Percentiles rank a stretch among this genome's conserved stretches.
These are phyloP conservation scores for Malacoctenus gilli DNA, from an alignment of 2,797 vertebrate species.

Conservation along the genomic window DNA sequence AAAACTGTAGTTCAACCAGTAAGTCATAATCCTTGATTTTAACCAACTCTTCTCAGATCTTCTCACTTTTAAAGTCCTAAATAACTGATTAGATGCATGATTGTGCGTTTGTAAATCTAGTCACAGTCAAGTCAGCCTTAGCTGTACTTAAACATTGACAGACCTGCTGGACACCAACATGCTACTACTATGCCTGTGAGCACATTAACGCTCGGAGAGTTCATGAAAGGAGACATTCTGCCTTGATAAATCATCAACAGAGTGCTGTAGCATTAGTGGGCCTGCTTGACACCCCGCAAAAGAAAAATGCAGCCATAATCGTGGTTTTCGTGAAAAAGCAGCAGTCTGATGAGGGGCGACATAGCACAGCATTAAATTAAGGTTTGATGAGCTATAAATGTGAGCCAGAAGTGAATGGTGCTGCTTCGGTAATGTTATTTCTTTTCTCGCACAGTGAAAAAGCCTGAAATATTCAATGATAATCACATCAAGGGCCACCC, in stretches of 20 bases:
- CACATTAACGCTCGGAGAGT: background rate
- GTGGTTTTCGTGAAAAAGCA: conserved; percentile 22
- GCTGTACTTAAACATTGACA: too few species aligned
- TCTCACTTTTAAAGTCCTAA: too few species aligned
- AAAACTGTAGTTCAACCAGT: too few species aligned
- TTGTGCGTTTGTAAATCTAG: too few species aligned
- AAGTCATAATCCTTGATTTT: too few species aligned
- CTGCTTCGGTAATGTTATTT: conserved; percentile 31
- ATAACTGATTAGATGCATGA: too few species aligned
- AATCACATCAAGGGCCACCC: conserved; percentile 42
- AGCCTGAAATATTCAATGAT: conserved; percentile 45
- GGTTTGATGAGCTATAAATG: conserved; percentile 43
- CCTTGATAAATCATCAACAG: conserved; percentile 12
- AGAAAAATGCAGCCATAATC: conserved; percentile 25
- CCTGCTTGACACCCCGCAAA: conserved; percentile 4
- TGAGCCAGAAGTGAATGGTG: conserved; percentile 28
- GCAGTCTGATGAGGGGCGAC: conserved; percentile 26
- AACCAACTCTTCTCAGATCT: too few species aligned
- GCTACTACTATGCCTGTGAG: too few species aligned
- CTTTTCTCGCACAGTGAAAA: conserved; percentile 32
- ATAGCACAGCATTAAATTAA: conserved; percentile 43
- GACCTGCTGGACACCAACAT: too few species aligned
- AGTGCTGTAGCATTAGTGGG: background rate
- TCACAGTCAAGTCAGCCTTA: too few species aligned
- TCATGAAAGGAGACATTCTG: background rate